Evolutionary conservation across 2,113 vertebrate genomes (phyloP).

Genomic region (Alligator sinensis): DNA sequence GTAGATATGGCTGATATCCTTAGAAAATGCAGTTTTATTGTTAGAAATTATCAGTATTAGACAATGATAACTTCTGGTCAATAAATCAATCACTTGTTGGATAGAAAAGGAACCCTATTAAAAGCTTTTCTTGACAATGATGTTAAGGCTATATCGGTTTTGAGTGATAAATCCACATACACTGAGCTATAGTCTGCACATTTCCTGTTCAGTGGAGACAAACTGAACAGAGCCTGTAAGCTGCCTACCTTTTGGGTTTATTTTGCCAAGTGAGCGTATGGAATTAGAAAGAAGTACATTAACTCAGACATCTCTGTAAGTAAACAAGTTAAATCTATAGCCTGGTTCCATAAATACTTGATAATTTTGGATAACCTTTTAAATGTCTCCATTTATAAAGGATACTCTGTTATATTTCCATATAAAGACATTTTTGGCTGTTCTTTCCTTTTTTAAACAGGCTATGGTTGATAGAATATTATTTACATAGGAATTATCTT

Average conservation of each 20-base stretch:
- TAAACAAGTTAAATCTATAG: background rate
- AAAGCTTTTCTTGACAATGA: background rate
- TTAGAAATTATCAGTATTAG: background rate
- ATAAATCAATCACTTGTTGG: background rate
- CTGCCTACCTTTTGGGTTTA: background rate
- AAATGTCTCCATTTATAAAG: background rate
- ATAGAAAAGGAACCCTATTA: background rate
- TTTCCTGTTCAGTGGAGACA: background rate
- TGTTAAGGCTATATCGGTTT: background rate
- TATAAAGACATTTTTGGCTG: background rate
- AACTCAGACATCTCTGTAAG: background rate
- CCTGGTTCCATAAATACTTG: background rate
- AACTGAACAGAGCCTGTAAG: background rate
- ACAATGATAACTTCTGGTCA: background rate
- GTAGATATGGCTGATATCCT: background rate
- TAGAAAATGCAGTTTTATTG: background rate
- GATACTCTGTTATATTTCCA: background rate
- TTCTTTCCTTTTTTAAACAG: background rate
- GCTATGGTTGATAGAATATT: background rate
- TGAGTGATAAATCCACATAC: background rate
- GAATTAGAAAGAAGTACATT: background rate
- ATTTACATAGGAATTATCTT: background rate
- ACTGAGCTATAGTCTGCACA: background rate
- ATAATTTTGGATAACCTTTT: slow-evolving; percentile 10
- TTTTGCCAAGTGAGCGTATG: background rate